Evolutionary conservation across 2,113 vertebrate genomes (phyloP).

Genomic region (Gallinago jamesoni): DNA sequence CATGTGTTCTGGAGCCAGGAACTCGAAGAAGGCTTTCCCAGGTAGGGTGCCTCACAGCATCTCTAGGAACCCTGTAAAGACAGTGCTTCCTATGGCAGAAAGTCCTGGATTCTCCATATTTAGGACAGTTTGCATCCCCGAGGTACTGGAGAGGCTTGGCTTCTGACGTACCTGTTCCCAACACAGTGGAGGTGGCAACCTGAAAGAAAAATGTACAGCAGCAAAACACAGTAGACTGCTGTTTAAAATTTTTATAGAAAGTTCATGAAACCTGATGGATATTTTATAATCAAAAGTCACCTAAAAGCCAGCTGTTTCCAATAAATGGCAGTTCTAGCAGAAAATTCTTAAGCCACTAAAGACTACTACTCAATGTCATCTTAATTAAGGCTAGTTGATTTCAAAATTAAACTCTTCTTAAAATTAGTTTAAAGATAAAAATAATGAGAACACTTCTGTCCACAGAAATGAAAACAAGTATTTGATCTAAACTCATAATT

Average conservation of each 20-base stretch:
- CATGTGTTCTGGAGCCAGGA: neutral
- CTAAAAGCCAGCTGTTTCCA: neutral
- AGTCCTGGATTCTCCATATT: neutral
- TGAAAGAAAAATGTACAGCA: neutral
- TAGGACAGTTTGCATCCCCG: neutral
- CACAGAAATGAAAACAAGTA: neutral
- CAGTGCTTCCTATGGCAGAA: neutral
- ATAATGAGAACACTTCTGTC: neutral
- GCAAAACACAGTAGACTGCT: neutral
- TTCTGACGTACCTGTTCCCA: neutral
- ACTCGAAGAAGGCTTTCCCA: neutral
- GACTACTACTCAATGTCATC: neutral
- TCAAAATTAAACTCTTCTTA: neutral
- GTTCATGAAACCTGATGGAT: neutral
- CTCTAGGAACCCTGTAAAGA: neutral
- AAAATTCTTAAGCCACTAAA: neutral
- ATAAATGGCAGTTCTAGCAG: neutral
- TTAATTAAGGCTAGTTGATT: neutral
- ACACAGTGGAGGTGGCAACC: neutral
- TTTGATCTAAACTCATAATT: neutral
- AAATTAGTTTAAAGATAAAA: neutral
- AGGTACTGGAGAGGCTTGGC: neutral
- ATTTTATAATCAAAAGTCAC: neutral
- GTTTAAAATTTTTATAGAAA: neutral
- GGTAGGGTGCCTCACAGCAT: neutral